Evolutionary conservation across 2,888 invertebrate genomes (phyloP).

Genomic region (Spodoptera littoralis): DNA sequence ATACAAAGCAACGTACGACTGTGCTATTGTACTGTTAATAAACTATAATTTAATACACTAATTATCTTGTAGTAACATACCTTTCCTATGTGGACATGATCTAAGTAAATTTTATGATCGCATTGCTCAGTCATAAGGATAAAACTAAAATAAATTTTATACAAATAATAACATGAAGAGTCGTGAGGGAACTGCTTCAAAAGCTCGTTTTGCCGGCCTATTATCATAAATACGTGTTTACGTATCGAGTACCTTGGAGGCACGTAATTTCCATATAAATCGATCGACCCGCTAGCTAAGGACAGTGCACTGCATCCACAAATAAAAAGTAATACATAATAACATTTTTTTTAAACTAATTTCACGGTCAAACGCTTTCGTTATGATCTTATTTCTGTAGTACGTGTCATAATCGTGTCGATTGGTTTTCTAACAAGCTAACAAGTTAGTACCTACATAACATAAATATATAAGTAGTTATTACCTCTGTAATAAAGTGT

Average conservation of each 20-base stretch:
- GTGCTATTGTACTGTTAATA: too few species aligned
- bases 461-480: background rate
- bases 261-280: constrained; percentile 47
- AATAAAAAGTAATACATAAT: constrained; percentile 14
- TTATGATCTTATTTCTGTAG: constrained; percentile 11
- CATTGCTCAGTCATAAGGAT: constrained; percentile 2
- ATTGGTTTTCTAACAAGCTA: background rate
- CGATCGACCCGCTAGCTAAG: constrained; percentile 24
- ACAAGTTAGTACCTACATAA: too few species aligned
- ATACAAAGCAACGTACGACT: background rate
- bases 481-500: background rate
- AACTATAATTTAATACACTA: too few species aligned
- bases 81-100: too few species aligned
- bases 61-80: too few species aligned
- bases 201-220: constrained; percentile 26
- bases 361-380: constrained; percentile 34
- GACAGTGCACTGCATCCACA: constrained; percentile 15
- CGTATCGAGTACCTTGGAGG: constrained; percentile 34
- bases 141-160: background rate
- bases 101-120: too few species aligned
- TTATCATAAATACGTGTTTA: constrained; percentile 45
- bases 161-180: constrained; percentile 22
- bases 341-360: constrained; percentile 12
- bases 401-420: constrained; percentile 4
- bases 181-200: constrained; percentile 12